Conservation (phyloP, 2,113 vertebrate genomes). For the Thamnophis sirtalis region DNA sequence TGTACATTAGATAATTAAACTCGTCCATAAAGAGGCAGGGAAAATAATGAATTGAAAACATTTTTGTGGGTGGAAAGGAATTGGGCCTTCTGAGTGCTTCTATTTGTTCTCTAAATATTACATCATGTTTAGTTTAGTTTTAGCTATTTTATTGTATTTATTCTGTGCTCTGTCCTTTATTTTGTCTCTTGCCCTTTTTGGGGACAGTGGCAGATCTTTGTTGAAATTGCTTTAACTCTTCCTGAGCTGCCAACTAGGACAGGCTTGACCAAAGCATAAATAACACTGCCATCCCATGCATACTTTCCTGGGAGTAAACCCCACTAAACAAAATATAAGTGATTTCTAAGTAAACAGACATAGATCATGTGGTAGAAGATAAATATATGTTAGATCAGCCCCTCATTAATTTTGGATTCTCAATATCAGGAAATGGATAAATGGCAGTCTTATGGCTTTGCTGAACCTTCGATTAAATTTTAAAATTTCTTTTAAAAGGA, state of each 20-base stretch:
- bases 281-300: neutral
- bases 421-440: neutral
- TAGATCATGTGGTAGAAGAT: neutral
- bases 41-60: neutral
- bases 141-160: neutral
- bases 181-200: neutral
- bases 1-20: neutral
- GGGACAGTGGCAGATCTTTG: neutral
- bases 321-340: neutral
- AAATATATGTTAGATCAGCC: neutral
- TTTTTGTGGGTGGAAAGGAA: neutral
- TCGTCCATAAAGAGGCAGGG: neutral
- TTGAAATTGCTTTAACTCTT: neutral
- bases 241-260: neutral
- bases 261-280: neutral
- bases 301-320: neutral
- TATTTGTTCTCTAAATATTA: conserved; percentile 2
- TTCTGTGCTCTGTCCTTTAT: neutral
- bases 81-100: neutral
- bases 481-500: neutral
- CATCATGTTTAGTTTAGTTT: neutral
- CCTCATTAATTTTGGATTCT: neutral
- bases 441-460: neutral
- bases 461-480: neutral
- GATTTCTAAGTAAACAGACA: neutral